Base-by-base conservation (phyloP, 2,113 vertebrate genomes). In the Zapus hudsonius region DNA sequence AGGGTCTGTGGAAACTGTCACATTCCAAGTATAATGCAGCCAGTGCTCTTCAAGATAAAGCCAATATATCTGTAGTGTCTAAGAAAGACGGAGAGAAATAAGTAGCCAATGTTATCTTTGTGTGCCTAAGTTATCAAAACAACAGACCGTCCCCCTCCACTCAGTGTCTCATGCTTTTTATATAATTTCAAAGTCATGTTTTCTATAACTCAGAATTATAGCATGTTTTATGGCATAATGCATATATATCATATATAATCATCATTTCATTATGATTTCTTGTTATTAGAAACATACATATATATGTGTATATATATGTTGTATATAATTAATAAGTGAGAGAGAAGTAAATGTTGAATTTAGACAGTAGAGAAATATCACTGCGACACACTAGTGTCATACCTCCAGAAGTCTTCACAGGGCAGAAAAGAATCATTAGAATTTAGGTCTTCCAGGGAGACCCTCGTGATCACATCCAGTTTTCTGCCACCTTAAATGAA, bases 171-270 rank as follows among this genome's bases (percentile, higher is more conserved):
- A 8, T 42, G 55, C 2, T 7, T 22, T 84, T 47, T 20, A 2
- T 73, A 5, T 84, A 20, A 86, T 76, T 92, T 44, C 59, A 92
- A 87, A 61, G 5, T 11, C 70, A 33, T 38, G 20, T 36, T 63
- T 79, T 84, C 59, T 44, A 8, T 69, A 76, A 75, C 3, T 44
- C 44, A 63, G 11, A 84, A 23, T 19, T 75, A 1, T 67, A 44
- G 44, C 0, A 0, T 40, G 3, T 70, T 92, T 59, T 40, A 2
- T 42, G 57, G 31, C 10, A 27, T 74, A 44, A 81, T 25, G 90
- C 19, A 12, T 22, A 44, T 38, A 59, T n/a, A 16, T 22, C n/a
- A n/a, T n/a, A n/a, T n/a, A n/a, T n/a, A n/a, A n/a, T n/a, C n/a
- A n/a, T n/a, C n/a, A n/a, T n/a, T n/a, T n/a, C n/a, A n/a, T n/a